Conservation (phyloP, 2,797 vertebrate species). For the Huso huso region DNA sequence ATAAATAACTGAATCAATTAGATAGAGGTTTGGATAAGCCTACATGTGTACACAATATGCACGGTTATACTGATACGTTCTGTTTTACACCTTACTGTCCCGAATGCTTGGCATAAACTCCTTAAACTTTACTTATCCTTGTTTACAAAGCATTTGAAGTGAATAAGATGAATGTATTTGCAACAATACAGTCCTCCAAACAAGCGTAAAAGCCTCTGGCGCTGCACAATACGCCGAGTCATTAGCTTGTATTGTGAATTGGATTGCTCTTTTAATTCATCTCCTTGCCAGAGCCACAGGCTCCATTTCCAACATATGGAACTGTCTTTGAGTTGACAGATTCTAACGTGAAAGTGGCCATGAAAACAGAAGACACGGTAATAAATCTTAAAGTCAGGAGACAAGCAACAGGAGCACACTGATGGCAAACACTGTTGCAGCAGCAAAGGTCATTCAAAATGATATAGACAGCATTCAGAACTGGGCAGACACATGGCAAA, state of each 20-base stretch:
- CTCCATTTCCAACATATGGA: not conserved
- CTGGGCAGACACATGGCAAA: no score
- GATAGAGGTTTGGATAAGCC: no score
- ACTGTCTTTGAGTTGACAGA: not conserved
- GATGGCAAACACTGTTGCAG: no score
- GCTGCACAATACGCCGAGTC: constrained; percentile 12
- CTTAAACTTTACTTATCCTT: constrained; percentile 13
- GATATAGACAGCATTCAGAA: no score
- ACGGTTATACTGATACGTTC: not conserved
- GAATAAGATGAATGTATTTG: constrained; percentile 19
- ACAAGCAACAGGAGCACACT: constrained; percentile 16
- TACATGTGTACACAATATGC: no score
- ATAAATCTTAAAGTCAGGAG: constrained; percentile 1
- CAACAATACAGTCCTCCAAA: constrained; percentile 7
- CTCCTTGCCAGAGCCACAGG: constrained; percentile 7
- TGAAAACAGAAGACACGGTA: not conserved
- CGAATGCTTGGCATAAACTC: not conserved
- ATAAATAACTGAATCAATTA: no score
- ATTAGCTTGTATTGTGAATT: constrained; percentile 4
- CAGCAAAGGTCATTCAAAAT: no score
- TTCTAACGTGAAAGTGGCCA: constrained; percentile 7
- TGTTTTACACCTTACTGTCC: not conserved
- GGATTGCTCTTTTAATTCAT: constrained; percentile 23
- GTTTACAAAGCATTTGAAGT: constrained; percentile 5
- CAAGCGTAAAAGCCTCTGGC: not conserved